Base-by-base conservation (phyloP, 2,888 invertebrate genomes). In the Lutraria lutraria region DNA sequence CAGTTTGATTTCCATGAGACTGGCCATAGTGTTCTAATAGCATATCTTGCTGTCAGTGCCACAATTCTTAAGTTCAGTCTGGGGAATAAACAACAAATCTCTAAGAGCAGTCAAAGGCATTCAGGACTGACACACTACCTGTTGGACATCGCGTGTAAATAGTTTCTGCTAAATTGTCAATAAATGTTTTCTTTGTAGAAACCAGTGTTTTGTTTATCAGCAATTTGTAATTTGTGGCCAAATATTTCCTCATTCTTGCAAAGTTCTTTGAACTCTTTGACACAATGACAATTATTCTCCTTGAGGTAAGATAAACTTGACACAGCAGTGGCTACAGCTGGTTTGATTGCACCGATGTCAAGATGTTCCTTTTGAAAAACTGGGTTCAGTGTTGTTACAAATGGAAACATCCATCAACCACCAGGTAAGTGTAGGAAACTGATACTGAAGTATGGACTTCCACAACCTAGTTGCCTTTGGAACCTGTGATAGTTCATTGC, bases 371-470 rank as follows among this genome's bases (percentile, higher is more conserved):
- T 89, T 52, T 89, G 89, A 83, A 86, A 86, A 21, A 86, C 83
- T 54, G 83, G 80, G 53, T 85, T 89, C 19, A 86, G 31, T 6
- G 79, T 54, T 19, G 86, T 83, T n/a, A 86, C 54, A 10, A 83
- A 31, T 34, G 89, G 86, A 83, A 60, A 89, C 81, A 43, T 89
- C 89, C 89, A 89, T 89, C n/a, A 89, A 68, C 31, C 83, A 79
- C 82, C 79, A 86, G 6, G 83, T 83, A 21, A 83, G 31, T 52
- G 60, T 52, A 3, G 76, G 29, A 53, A 88, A 88, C 60, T 72
- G 76, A 52, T 83, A 83, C 56, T 86, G 82, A 19, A 72, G 63
- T 12, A 89, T 63, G 31, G 82, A 29, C 29, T 86, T 84, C 56
- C 68, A n/a, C 16, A 89, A 68, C n/a, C 86, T 86, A 72, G 86